A percentile compares a stretch with the other conserved stretches of the same genome.
Evolutionary conservation across 2,113 vertebrate genomes (phyloP).

Genomic region (Pyxicephalus adspersus): DNA sequence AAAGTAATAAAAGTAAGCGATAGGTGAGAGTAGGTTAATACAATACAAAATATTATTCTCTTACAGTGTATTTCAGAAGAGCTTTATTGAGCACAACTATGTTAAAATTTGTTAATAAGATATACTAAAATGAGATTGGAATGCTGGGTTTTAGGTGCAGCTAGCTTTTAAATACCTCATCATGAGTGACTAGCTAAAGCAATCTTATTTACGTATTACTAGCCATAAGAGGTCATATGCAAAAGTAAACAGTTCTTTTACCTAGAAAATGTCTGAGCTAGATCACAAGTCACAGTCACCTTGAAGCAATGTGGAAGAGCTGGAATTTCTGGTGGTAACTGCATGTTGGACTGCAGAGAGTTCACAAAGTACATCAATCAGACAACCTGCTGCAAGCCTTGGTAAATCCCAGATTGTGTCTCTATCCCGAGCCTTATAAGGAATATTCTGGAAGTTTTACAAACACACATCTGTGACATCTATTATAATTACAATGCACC

Average conservation of each 20-base stretch:
- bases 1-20: too few relatives aligned
- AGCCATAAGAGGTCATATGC: neutral
- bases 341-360: neutral
- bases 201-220: neutral
- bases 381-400: neutral
- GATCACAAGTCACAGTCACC: constrained; percentile 22
- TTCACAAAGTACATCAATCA: neutral
- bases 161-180: too few relatives aligned
- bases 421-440: too few relatives aligned
- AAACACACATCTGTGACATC: too few relatives aligned
- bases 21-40: too few relatives aligned
- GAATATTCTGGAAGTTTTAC: neutral
- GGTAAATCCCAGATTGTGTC: neutral
- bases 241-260: constrained; percentile 21
- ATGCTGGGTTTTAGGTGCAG: too few relatives aligned
- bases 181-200: neutral
- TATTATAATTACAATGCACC: too few relatives aligned
- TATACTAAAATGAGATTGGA: too few relatives aligned
- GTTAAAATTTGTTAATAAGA: too few relatives aligned
- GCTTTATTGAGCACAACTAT: too few relatives aligned
- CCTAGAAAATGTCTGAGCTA: constrained; percentile 2
- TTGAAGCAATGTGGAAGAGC: constrained; percentile 46
- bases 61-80: too few relatives aligned
- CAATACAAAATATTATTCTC: too few relatives aligned
- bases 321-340: constrained; percentile 43